Evolutionary conservation across 2,113 vertebrate species (phyloP).

Genomic region (Microtus oregoni): DNA sequence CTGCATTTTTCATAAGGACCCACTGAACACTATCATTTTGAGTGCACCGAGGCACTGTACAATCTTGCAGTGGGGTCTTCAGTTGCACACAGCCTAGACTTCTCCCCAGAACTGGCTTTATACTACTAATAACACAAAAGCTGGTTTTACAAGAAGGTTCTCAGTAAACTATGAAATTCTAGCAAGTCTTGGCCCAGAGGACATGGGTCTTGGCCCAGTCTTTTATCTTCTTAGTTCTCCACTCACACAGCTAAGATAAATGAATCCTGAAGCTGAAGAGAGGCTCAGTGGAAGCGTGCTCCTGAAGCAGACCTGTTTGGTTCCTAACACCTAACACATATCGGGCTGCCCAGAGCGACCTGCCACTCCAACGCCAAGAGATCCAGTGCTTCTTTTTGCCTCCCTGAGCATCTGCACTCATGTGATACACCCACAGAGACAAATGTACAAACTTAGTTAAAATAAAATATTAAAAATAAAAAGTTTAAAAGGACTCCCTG

Average conservation of each 20-base stretch:
- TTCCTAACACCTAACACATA: background rate
- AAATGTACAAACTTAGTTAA: background rate
- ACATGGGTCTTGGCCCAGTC: background rate
- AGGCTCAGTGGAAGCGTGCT: background rate
- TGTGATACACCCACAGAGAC: background rate
- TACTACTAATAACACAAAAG: conserved; percentile 3
- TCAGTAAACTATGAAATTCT: conserved; percentile 12
- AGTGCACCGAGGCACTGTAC: background rate
- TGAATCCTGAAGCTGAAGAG: background rate
- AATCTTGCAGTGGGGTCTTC: background rate
- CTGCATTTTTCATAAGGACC: background rate
- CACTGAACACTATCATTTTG: background rate
- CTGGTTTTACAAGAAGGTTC: background rate
- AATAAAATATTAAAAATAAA: background rate
- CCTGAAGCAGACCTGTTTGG: background rate
- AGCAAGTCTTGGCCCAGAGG: background rate
- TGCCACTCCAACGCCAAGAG: background rate
- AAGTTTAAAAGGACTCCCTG: conserved; percentile 15
- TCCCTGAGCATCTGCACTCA: background rate
- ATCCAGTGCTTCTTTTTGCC: background rate
- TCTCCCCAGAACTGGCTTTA: background rate
- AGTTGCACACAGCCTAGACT: background rate
- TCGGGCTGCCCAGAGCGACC: background rate
- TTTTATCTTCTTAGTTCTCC: background rate
- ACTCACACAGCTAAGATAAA: background rate